Evolutionary conservation across 2,113 vertebrate genomes (phyloP).

Genomic region (Pachyramphus minor): DNA sequence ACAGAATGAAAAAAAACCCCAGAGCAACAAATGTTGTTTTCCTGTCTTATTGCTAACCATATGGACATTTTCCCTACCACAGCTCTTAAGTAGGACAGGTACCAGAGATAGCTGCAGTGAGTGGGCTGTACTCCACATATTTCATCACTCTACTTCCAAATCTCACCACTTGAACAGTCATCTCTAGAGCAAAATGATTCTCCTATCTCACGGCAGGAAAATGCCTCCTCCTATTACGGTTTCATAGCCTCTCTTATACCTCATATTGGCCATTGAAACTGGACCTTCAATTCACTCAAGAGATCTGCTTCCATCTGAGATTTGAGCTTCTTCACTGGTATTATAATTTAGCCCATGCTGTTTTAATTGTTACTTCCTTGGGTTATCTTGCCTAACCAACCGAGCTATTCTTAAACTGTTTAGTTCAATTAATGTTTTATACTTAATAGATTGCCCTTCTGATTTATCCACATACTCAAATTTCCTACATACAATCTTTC

Average conservation of each 20-base stretch:
- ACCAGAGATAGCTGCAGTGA: constrained; percentile 56
- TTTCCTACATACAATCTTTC: not conserved
- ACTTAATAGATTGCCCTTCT: not conserved
- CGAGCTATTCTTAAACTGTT: not conserved
- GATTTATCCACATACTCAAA: not conserved
- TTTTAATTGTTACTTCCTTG: not conserved
- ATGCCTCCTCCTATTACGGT: not conserved
- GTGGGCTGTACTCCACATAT: constrained; percentile 53
- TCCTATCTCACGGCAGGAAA: not conserved
- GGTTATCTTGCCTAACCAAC: not conserved
- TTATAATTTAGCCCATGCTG: not conserved
- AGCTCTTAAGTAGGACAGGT: constrained; percentile 63
- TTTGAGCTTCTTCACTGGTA: not conserved
- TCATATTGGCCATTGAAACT: not conserved
- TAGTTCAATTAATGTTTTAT: not conserved
- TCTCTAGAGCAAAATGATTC: not conserved
- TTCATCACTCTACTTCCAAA: constrained; percentile 41
- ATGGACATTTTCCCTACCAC: constrained; percentile 48
- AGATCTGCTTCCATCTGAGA: not conserved
- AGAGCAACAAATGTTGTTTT: constrained; percentile 54
- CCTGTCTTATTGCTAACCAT: constrained; percentile 49
- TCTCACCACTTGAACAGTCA: constrained; percentile 1
- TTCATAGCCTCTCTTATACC: not conserved
- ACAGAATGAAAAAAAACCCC: not conserved
- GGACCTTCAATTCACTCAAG: not conserved